phyloP scores from a whole-genome alignment of 2,888 invertebrate genomes.

The Micoletzkya japonica region DNA sequence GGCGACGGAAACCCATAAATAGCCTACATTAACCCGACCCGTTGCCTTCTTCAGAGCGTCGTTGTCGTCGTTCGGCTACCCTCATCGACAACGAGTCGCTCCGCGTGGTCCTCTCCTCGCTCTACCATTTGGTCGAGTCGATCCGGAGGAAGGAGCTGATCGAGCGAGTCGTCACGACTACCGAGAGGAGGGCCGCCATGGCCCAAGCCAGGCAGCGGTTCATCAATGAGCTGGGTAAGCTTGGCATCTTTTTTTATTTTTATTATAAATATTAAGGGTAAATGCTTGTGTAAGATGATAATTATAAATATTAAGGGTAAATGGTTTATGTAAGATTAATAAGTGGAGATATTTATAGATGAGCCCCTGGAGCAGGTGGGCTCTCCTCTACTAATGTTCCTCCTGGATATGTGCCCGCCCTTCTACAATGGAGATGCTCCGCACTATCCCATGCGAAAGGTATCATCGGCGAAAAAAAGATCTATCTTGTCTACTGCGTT shows the following conservation, averaged over 20 bases:
- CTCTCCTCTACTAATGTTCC: slow-evolving; percentile 70
- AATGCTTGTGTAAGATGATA: background rate
- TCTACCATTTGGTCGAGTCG: slow-evolving; percentile 93
- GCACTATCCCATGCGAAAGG: slow-evolving; percentile 97
- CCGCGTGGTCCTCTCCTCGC: slow-evolving; percentile 85
- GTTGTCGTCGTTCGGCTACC: slow-evolving; percentile 74
- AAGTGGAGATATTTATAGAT: slow-evolving; percentile 38
- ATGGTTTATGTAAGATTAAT: background rate
- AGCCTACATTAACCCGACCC: too few relatives aligned
- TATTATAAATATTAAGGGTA: background rate
- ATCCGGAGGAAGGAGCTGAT: slow-evolving; percentile 71
- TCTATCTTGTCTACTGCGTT: background rate
- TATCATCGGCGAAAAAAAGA: too few relatives aligned
- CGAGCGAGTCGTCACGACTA: slow-evolving; percentile 71
- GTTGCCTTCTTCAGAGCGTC: slow-evolving; percentile 14
- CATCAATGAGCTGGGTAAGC: slow-evolving; percentile 38
- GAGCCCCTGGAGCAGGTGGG: slow-evolving; percentile 53
- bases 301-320: background rate
- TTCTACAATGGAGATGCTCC: slow-evolving; percentile 93
- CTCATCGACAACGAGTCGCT: slow-evolving; percentile 87
- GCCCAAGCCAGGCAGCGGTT: slow-evolving; percentile 32
- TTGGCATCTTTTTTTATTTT: too few relatives aligned
- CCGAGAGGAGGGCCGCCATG: slow-evolving; percentile 24
- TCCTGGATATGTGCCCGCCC: slow-evolving; percentile 91
- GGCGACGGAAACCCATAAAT: too few relatives aligned